These are phyloP conservation scores for Drosophila pachea DNA, from an alignment of 1,140 invertebrate species.

Conservation along the genomic window DNA sequence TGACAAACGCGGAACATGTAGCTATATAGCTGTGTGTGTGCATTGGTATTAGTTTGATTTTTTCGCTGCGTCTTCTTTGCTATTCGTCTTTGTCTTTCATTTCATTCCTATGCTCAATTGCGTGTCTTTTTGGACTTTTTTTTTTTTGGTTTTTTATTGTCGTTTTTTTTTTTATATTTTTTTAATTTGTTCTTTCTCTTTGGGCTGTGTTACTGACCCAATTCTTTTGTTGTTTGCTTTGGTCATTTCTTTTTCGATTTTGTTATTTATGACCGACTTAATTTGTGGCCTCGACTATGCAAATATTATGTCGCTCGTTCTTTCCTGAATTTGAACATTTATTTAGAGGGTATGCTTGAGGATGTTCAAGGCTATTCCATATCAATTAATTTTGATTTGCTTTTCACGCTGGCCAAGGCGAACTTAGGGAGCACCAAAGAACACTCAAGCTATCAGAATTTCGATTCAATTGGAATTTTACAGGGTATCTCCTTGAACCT, in stretches of 20 bases:
- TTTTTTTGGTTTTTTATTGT: constrained; percentile 39
- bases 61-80: background rate
- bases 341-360: background rate
- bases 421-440: background rate
- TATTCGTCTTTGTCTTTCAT: constrained; percentile 42
- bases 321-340: background rate
- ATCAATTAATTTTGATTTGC: constrained; percentile 1
- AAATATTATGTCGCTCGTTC: constrained; percentile 42
- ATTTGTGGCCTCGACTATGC: constrained; percentile 67
- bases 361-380: background rate
- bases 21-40: background rate
- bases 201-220: constrained; percentile 74
- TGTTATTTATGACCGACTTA: constrained; percentile 73
- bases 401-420: background rate
- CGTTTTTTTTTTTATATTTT: constrained; percentile 17
- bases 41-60: constrained; percentile 18
- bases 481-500: background rate
- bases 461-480: background rate
- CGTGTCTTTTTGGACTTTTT: constrained; percentile 43
- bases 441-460: background rate
- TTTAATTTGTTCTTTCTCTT: constrained; percentile 38
- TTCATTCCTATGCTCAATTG: constrained; percentile 69
- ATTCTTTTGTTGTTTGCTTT: constrained; percentile 66
- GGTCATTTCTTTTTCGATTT: constrained; percentile 64
- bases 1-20: constrained; percentile 41